Base-by-base conservation (phyloP, 2,113 vertebrate genomes). In the Bungarus multicinctus region DNA sequence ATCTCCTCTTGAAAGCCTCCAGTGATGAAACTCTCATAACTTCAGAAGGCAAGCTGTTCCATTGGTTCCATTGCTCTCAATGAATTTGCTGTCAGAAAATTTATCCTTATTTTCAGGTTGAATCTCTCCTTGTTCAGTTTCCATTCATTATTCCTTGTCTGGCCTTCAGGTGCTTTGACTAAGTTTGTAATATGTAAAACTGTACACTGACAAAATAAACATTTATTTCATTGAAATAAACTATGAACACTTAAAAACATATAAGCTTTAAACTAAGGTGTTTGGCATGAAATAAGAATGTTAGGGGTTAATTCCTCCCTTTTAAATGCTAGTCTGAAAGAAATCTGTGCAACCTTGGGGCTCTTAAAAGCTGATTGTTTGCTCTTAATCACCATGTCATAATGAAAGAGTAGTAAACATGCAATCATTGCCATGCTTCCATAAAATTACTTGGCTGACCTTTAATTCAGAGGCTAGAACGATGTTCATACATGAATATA, bases 381-480 rank as follows among this genome's bases (percentile, higher is more conserved):
- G 0, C 43, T 92, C 85, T 89, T 92, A 89, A 89, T 92, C 91
- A 54, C 91, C 89, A 74, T 53, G 87, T 39, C 43, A 5, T 0
- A 88, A 2, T 58, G 93, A 52, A 52, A 85, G 47, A 45, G 54
- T 0, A 30, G 94, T 92, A 90, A 94, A 88, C 11, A 54, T 0
- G 39, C 12, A 0, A 60, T 39, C 2, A 39, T n/a, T 95, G 87
- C 58, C 89, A 64, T 34, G 27, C 54, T 90, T 93, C 89, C 91
- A 89, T 69, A 91, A 92, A 52, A 50, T 58, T 90, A 93, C 94
- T 93, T 58, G 89, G 74, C 16, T 89, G 45, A 89, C 81, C 88
- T 95, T 90, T 93, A 95, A 93, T 7, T 94, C 43, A 86, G 16
- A 27, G 89, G 43, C 0, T 0, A 4, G 25, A 20, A 39, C 92